Evolutionary conservation across 2,888 invertebrate genomes (phyloP), one percentile per base, ranked within the genome.

Genomic region (Ichneumon xanthorius): DNA sequence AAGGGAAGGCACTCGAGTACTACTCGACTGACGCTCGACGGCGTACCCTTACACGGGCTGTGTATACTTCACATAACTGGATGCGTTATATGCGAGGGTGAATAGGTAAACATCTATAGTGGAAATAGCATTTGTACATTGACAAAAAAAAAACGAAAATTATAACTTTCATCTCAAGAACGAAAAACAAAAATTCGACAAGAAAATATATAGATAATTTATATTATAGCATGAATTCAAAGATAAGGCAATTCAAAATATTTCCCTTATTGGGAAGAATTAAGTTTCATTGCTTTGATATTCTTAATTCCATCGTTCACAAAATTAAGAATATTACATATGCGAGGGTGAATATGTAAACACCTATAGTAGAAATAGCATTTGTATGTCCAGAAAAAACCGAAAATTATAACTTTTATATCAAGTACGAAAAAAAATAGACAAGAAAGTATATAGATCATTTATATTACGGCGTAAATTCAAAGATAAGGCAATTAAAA

Each of bases 1-100:
- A 80, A 65, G 61, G 67, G 53, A 19, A 48, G 63, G 45, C 45
- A 45, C 63, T 67, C 67, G 67, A 67, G 67, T 37, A 22, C 26
- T 37, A 40, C 37, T 55, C 45, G 65, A 78, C 67, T 81, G 63
- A 68, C 67, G 63, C 80, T 73, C 67, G 33, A 76, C 61, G 50
- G 67, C 82, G 33, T 72, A 55, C 37, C 68, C 30, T 63, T 63
- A 33, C 48, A 48, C 16, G 16, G 33, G n/a, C 61, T n/a, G 61
- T 63, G 16, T 63, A 30, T 16, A 33, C 30, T 30, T 63, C 61
- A 6, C 30, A 63, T 30, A 30, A 16, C 61, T 26, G 61, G 61
- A 16, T 63, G 30, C 61, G 61, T 63, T 63, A 33, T 30, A 63
- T 30, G 61, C 61, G 61, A 63, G 16, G 61, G 61, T 63, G 61